Evolutionary conservation across 2,797 vertebrate species (phyloP).

Genomic region (Oreortyx pictus): DNA sequence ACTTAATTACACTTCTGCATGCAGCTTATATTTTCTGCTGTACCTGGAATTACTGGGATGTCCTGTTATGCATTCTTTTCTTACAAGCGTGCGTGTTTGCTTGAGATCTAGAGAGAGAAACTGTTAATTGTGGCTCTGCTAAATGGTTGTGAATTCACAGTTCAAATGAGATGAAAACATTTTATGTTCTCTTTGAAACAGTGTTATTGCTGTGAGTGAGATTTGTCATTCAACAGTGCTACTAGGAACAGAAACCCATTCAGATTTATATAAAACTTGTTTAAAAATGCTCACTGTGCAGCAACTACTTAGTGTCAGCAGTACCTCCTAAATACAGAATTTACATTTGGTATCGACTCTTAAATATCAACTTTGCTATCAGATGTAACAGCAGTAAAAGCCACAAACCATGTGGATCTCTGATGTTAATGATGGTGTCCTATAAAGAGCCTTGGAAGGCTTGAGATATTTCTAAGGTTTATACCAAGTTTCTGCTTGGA

Average conservation of each 20-base stretch:
- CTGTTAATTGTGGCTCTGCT: background rate
- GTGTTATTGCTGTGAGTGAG: background rate
- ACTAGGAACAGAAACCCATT: background rate
- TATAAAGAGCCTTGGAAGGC: background rate
- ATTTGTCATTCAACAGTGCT: background rate
- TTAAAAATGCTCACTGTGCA: background rate
- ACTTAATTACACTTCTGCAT: background rate
- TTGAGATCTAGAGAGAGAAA: background rate
- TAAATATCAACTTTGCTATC: background rate
- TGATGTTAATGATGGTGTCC: background rate
- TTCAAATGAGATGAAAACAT: background rate
- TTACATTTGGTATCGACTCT: background rate
- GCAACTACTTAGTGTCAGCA: background rate
- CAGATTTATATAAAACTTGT: background rate
- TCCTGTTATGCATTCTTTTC: background rate
- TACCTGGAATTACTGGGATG: background rate
- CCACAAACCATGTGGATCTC: background rate
- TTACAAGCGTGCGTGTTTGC: background rate
- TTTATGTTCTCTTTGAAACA: background rate
- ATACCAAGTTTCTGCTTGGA: background rate
- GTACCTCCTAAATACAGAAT: background rate
- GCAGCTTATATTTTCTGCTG: background rate
- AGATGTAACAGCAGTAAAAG: background rate
- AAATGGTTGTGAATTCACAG: background rate
- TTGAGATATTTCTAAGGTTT: background rate